These are phyloP conservation scores for Drosophila pegasa DNA, from an alignment of 2,888 invertebrate genomes.

Conservation along the genomic window DNA sequence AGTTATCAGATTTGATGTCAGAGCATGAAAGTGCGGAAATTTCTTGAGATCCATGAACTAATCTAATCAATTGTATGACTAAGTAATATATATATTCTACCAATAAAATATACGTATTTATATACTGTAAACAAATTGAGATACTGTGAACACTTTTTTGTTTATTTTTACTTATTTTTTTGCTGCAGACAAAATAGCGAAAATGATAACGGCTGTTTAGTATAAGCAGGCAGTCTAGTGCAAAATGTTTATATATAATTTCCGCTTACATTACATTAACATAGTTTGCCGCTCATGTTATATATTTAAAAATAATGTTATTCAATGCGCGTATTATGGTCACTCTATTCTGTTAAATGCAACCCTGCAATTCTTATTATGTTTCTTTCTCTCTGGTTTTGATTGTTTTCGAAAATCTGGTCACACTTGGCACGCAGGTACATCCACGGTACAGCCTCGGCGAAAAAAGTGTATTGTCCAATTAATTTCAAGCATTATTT, in stretches of 20 bases:
- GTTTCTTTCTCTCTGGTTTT: constrained; percentile 8
- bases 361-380: not conserved
- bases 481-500: constrained; percentile 17
- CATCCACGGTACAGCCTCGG: constrained; percentile 61
- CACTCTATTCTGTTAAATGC: not conserved
- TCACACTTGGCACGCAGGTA: constrained; percentile 56
- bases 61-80: not conserved
- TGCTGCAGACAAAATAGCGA: too few relatives aligned
- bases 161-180: too few relatives aligned
- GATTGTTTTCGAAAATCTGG: constrained; percentile 7
- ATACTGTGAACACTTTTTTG: too few relatives aligned
- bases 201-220: too few relatives aligned
- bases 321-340: not conserved
- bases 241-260: too few relatives aligned
- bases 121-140: too few relatives aligned
- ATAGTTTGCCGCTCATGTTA: too few relatives aligned
- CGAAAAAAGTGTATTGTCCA: constrained; percentile 43
- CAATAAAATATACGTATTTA: too few relatives aligned
- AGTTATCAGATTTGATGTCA: constrained; percentile 7
- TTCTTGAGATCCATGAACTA: not conserved
- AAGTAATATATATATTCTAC: not conserved
- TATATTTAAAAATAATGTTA: not conserved
- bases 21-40: not conserved
- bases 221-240: too few relatives aligned
- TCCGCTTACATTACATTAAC: too few relatives aligned